Percentiles rank a stretch among this genome's conserved stretches.
These are phyloP conservation scores for Terrapene triunguis DNA, from an alignment of 2,113 vertebrate genomes.

Conservation along the genomic window DNA sequence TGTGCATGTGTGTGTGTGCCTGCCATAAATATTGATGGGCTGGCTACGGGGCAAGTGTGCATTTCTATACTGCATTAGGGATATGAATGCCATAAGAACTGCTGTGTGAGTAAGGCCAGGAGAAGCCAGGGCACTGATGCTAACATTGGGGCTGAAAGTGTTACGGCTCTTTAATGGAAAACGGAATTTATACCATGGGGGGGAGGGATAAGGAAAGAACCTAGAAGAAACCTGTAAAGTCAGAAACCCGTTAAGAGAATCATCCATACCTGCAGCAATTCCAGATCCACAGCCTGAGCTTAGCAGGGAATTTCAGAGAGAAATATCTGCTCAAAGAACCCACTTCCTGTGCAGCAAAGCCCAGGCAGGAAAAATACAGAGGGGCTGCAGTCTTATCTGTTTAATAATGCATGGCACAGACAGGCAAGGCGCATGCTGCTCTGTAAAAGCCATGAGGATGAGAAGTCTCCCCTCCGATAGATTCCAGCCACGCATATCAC, in stretches of 20 bases:
- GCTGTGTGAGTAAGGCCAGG: neutral
- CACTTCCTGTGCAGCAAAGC: neutral
- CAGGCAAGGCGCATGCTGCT: neutral
- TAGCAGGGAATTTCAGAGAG: neutral
- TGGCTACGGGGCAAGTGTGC: neutral
- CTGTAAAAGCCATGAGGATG: neutral
- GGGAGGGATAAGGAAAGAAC: neutral
- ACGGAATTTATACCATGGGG: neutral
- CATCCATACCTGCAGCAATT: neutral
- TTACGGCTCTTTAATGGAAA: neutral
- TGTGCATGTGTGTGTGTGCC: constrained; percentile 19
- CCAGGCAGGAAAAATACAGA: constrained; percentile 27
- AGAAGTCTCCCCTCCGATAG: constrained; percentile 13
- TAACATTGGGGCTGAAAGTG: neutral
- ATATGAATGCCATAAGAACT: constrained; percentile 35
- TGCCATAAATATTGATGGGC: constrained; percentile 69
- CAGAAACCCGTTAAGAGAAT: constrained; percentile 6
- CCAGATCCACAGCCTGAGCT: neutral
- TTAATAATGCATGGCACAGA: constrained; percentile 62
- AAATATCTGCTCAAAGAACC: fast-evolving
- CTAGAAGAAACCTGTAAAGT: neutral
- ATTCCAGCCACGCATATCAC: fast-evolving
- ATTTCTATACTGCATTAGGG: neutral
- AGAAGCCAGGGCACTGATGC: neutral
- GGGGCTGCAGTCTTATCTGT: constrained; percentile 58